Base-by-base conservation (phyloP, 2,113 vertebrate genomes). In the Gadus chalcogrammus region DNA sequence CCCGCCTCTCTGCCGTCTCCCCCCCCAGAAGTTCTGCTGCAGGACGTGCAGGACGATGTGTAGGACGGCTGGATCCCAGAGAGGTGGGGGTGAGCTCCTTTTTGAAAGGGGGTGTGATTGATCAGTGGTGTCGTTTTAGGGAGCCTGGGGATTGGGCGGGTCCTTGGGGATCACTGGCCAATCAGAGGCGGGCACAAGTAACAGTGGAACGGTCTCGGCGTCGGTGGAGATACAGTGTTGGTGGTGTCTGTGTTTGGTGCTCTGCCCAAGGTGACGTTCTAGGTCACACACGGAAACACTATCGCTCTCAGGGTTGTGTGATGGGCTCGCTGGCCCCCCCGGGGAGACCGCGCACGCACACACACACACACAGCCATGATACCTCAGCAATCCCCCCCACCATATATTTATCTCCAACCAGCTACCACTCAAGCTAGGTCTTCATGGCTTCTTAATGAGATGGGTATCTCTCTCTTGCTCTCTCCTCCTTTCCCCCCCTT, bases 221-320 rank as follows among this genome's bases (percentile, higher is more conserved):
- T 48, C 8, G 9, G 11, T 78, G 38, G 20, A 3, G 35, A 18
- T 64, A 61, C 8, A 56, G n/a, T 61, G 56, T 6, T 59, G 42
- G 42, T 48, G 42, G 42, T 48, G 42, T 48, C 11, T 64, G 17
- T 62, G 22, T 15, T 27, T 28, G 20, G 22, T 62, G 15, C 61
- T 62, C 27, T 42, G 52, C 31, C 35, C 1, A 61, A 66, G 53
- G 76, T 64, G 56, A 70, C 17, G 12, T 59, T 11, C 76, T 81
- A 82, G 78, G 82, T 72, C 17, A 62, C 61, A 28, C 61, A 62
- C 61, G 28, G 35, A 65, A 31, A 69, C 61, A 61, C 35, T n/a
- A 58, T 58, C 61, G 52, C 22, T 58, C 5, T 58, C n/a, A 58
- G 55, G n/a, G n/a, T 16, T 58, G 55, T 58, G 55, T 58, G 13